Evolutionary conservation across 35 echinoderm and acorn worm genomes (phyloP), one percentile per base, ranked within the genome.

Genomic region (Ptychodera flava): DNA sequence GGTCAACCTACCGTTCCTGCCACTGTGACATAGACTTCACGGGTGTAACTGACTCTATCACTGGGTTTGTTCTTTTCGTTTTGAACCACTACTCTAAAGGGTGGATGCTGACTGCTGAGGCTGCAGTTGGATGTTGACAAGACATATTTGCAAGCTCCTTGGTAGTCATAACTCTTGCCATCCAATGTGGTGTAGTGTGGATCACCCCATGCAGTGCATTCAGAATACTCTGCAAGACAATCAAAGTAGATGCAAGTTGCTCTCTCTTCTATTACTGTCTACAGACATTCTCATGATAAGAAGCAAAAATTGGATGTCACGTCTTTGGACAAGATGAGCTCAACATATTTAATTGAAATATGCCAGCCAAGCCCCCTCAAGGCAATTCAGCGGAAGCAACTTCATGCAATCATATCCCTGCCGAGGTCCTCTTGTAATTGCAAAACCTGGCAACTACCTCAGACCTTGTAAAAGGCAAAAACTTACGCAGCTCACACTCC

Each of bases 171-270:
- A 0, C 32, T 79, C 1, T 85, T 36, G 30, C 79, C 84, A 35
- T 95, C 93, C 87, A 95, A 95, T 30, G 93, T 92, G 35, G 79
- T 64, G 37, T 95, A 95, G 78, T 95, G 93, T 76, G 93, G 90
- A 85, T 95, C 93, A 22, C 93, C 93, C 92, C 88, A 93, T 16
- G 85, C 85, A 32, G 79, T 93, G 35, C 92, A 93, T 64, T 64
- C 45, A 64, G 45, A 6, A 64, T 64, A 64, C 22, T 64, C 45
- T 64, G 22, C 45, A 6, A 64, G n/a, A n/a, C n/a, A n/a, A n/a
- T n/a, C n/a, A n/a, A n/a, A n/a, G n/a, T n/a, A n/a, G n/a, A n/a
- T n/a, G n/a, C n/a, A n/a, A n/a, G n/a, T n/a, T n/a, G n/a, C n/a
- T n/a, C n/a, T n/a, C n/a, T n/a, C n/a, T n/a, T n/a, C n/a, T n/a